Conservation (phyloP, 2,797 vertebrate genomes). For the Avahi laniger region DNA sequence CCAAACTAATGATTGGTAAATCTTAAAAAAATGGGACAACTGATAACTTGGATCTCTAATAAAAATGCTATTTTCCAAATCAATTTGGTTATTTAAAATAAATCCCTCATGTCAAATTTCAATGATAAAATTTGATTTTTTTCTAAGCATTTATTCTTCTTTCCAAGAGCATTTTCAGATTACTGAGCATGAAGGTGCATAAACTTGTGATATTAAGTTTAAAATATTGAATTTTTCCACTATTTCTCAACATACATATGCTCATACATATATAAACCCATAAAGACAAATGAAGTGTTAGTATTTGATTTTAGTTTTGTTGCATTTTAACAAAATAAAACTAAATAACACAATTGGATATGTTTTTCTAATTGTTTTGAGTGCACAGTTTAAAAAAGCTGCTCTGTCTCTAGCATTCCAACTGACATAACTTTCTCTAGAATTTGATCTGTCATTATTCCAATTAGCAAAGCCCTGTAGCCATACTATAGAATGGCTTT, state of each 20-base stretch:
- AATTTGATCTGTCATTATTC: slow-evolving; percentile 55
- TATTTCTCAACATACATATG: not conserved
- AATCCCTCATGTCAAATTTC: not conserved
- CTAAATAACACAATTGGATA: not conserved
- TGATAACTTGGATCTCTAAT: not conserved
- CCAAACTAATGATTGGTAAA: not conserved
- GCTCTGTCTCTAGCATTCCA: not conserved
- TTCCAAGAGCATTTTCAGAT: not conserved
- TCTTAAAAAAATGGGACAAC: not conserved
- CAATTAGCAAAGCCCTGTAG: slow-evolving; percentile 72
- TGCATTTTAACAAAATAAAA: slow-evolving; percentile 30
- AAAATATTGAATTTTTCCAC: not conserved
- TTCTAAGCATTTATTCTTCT: not conserved
- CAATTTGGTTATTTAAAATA: not conserved
- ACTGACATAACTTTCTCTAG: not conserved
- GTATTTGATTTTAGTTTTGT: not conserved
- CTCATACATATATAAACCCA: not conserved
- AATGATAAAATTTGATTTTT: not conserved
- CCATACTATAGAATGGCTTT: slow-evolving; percentile 46
- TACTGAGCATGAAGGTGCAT: not conserved
- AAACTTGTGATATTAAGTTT: not conserved
- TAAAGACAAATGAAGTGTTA: not conserved
- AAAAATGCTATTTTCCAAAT: not conserved
- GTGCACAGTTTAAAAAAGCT: slow-evolving; percentile 34
- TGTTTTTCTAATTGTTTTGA: slow-evolving; percentile 27